Base-by-base conservation (phyloP, 1,140 invertebrate genomes). In the Caerostris darwini region DNA sequence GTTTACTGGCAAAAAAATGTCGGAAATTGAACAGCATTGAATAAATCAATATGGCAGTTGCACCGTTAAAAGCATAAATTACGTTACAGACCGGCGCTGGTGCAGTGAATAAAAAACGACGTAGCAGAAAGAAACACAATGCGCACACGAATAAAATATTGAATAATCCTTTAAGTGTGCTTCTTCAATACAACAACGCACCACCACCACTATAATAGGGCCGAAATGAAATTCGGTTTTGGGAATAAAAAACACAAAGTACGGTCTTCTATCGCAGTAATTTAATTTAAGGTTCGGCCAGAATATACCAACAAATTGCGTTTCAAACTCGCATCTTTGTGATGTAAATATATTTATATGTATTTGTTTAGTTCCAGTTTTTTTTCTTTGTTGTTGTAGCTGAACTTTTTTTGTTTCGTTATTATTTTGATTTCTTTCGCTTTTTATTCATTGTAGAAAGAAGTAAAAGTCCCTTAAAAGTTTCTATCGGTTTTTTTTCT, bases 281-380 rank as follows among this genome's bases (percentile, higher is more conserved):
- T 83, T 83, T 83, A 83, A 83, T 83, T 83, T 83, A 19, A 83
- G 19, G 82, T 83, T 34, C 82, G 82, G 82, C 57, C 82, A 58
- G 57, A 83, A 58, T 19, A 83, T 83, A 83, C 82, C 82, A 83
- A 58, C 54, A 83, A 83, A 83, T 83, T 83, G 82, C 57, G 54
- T 83, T 83, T 83, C 82, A 17, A 7, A 83, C 54, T 57, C 19
- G 19, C 82, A 83, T 83, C 56, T 53, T 58, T 83, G 82, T 58
- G 14, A 83, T 58, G 54, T 58, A 83, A 83, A 83, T 83, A 58
- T 58, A 83, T 83, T 83, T 83, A 83, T 83, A 83, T 83, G 56
- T 83, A 83, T 83, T 83, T 83, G n/a, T 83, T 83, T 83, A 83
- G 12, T 77, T 77, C 50, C 8, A 77, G 7, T 19, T 71, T 19